Evolutionary conservation across 2,888 invertebrate genomes (phyloP), one percentile per base, ranked within the genome.

Genomic region (Polyommatus icarus): DNA sequence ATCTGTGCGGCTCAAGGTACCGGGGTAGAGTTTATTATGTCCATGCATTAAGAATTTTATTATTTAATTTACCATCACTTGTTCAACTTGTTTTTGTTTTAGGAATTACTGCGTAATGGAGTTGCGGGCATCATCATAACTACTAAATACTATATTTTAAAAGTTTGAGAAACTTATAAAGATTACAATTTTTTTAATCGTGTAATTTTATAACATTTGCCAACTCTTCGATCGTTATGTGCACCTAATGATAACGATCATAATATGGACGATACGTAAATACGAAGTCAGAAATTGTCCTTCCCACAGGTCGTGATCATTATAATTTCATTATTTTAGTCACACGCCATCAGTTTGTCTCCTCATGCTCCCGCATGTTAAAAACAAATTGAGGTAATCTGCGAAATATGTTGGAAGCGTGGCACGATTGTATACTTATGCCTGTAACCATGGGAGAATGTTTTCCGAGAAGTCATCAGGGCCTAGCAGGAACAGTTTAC

Each of bases 1-100:
- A 91, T 93, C 93, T 91, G 91, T 88, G 86, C 86, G 85, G 86
- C 84, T 80, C 80, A 81, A 84, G 81, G 82, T 82, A 81, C 78
- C 80, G 76, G 81, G 78, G 54, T 75, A 75, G 15, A 50, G 18
- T 50, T 29, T 75, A 54, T 75, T 32, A 29, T 46, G 24, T 54
- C 75, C 75, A 50, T 54, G 24, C 54, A 29, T 15, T 75, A 29
- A 24, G 50, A 20, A 50, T 73, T 73, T 50, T 73, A 73, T 73
- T 50, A 50, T 46, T 40, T 72, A 24, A 73, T n/a, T n/a, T n/a
- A n/a, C n/a, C n/a, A n/a, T n/a, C n/a, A n/a, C n/a, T n/a, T n/a
- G n/a, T n/a, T n/a, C n/a, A n/a, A n/a, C n/a, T n/a, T n/a, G n/a
- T n/a, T n/a, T n/a, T n/a, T n/a, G n/a, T n/a, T n/a, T n/a, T n/a